Evolutionary conservation across 1,140 invertebrate genomes (phyloP), one percentile per base, ranked within the genome.

Genomic region (Mactra quadrangularis): DNA sequence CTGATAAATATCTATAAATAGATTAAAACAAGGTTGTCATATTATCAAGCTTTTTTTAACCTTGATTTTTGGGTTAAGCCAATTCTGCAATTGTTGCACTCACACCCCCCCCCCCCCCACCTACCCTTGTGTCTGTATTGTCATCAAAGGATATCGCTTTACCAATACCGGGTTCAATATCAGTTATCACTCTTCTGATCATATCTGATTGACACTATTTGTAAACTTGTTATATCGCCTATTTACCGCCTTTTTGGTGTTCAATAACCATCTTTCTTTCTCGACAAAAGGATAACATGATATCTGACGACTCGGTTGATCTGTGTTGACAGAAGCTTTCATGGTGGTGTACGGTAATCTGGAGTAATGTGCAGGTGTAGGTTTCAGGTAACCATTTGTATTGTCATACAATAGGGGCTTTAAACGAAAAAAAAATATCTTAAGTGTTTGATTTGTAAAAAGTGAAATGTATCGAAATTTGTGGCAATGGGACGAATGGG

Each of bases 181-280:
- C 62, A 76, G 38, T 62, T 76, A 76, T 76, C 74, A 27, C 19
- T 31, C 38, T 57, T n/a, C 13, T 29, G 74, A 76, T 76, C 74
- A 62, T 76, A 76, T 76, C 55, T 62, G 31, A 62, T 60, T 76
- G 59, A 60, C 74, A 76, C 55, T 35, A 72, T 76, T 76, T 76
- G 74, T 62, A 33, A 50, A 76, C 53, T 53, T 19, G 55, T 62
- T 60, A 64, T 76, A 62, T 41, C 33, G 17, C 47, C 74, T 76
- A 76, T 76, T 76, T 76, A 76, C 74, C 74, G 59, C 74, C 59
- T 60, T 76, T 68, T 76, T 76, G 41, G 38, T 62, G 55, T 76
- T 76, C 33, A 76, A 76, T 76, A 45, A 60, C 45, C 62, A 27
- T 57, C 59, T 41, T 76, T 62, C 74, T 76, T 59, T 38, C 19